Conservation (phyloP, 2,113 vertebrate genomes). For the Panurus biarmicus region DNA sequence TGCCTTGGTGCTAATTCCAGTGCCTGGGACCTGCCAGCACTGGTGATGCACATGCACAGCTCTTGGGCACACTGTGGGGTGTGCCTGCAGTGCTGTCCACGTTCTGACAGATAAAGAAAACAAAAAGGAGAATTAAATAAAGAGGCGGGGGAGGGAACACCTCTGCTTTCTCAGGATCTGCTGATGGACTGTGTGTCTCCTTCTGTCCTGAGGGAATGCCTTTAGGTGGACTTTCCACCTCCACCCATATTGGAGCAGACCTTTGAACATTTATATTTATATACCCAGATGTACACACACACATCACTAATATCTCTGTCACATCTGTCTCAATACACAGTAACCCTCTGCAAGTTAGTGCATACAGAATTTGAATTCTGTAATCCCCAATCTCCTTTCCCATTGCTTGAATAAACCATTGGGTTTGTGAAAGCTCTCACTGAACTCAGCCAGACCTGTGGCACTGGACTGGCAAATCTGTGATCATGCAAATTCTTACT, state of each 20-base stretch:
- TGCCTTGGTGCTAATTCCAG: background rate
- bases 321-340: background rate
- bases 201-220: background rate
- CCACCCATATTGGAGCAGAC: background rate
- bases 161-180: background rate
- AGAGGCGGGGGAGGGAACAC: background rate
- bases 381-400: background rate
- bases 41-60: background rate
- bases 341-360: too few relatives aligned
- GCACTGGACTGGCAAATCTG: background rate
- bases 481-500: background rate
- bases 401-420: background rate
- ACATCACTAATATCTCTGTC: background rate
- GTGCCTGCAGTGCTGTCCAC: background rate
- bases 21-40: rapidly evolving
- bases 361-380: background rate
- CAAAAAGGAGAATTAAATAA: background rate
- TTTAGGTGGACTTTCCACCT: background rate
- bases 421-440: background rate
- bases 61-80: rapidly evolving
- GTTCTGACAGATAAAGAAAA: background rate
- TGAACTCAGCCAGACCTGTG: background rate
- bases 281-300: too few relatives aligned
- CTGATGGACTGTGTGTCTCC: background rate
- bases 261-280: background rate